These are phyloP conservation scores for Panagrolaimus sp. DNA, from an alignment of 1,140 invertebrate species.

Conservation along the genomic window DNA sequence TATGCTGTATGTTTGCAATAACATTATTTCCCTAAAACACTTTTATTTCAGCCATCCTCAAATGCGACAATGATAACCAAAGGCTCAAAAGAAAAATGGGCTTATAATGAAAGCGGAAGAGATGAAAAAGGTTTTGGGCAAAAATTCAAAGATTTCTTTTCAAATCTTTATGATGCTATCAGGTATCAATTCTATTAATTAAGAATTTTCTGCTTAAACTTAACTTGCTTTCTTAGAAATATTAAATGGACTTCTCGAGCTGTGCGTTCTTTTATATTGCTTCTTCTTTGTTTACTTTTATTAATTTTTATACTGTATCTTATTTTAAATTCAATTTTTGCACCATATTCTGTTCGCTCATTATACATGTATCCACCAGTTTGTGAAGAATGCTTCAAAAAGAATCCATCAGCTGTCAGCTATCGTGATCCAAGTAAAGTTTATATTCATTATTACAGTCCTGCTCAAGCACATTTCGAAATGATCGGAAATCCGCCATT, in stretches of 20 bases:
- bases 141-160: neutral
- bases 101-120: conserved; percentile 10
- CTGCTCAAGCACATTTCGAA: conserved; percentile 50
- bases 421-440: conserved; percentile 42
- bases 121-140: neutral
- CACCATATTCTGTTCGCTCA: conserved; percentile 23
- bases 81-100: conserved; percentile 23
- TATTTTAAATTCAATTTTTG: conserved; percentile 38
- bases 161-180: neutral
- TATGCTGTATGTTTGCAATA: conserved; percentile 47
- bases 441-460: conserved; percentile 42
- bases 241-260: conserved; percentile 44
- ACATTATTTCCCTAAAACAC: neutral
- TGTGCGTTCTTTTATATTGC: conserved; percentile 35
- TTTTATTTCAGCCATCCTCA: conserved; percentile 31
- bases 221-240: conserved; percentile 34
- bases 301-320: conserved; percentile 44
- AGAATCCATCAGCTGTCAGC: conserved; percentile 39
- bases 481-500: conserved; percentile 52
- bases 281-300: conserved; percentile 35
- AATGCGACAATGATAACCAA: conserved; percentile 30
- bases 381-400: conserved; percentile 52
- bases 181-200: neutral
- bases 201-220: neutral
- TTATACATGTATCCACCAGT: conserved; percentile 50